phyloP scores from a whole-genome alignment of 2,888 invertebrate species.

The Thalpophila matura region DNA sequence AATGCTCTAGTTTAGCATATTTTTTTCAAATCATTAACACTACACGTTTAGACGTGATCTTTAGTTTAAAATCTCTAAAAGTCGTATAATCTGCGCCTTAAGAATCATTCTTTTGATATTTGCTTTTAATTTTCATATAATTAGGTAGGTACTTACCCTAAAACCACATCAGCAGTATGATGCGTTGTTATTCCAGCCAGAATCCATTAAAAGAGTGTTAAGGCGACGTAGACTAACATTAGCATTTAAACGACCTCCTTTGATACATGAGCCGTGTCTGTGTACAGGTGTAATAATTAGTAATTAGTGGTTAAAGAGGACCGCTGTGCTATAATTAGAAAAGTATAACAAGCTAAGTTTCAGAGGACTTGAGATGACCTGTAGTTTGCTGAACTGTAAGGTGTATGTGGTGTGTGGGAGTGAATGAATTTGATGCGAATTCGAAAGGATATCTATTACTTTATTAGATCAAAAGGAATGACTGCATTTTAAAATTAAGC shows the following conservation, averaged over 20 bases:
- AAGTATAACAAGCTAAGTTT: constrained; percentile 16
- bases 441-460: no score
- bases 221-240: constrained; percentile 25
- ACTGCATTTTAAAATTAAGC: no score
- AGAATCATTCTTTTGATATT: not conserved
- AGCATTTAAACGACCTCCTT: constrained; percentile 49
- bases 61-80: no score
- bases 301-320: constrained; percentile 27
- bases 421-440: not conserved
- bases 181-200: constrained; percentile 10
- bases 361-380: not conserved
- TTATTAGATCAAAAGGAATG: no score
- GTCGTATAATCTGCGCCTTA: no score
- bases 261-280: constrained; percentile 26
- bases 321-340: constrained; percentile 24
- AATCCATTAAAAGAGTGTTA: constrained; percentile 12
- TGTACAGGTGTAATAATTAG: constrained; percentile 40
- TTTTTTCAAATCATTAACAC: no score
- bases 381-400: not conserved
- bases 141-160: not conserved
- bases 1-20: no score
- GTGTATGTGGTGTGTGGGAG: not conserved
- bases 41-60: no score
- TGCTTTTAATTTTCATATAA: not conserved
- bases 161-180: constrained; percentile 7